Percentiles rank a stretch among this genome's conserved stretches.
These are phyloP conservation scores for Lottia scabra DNA, from an alignment of 2,888 invertebrate species.

Conservation along the genomic window DNA sequence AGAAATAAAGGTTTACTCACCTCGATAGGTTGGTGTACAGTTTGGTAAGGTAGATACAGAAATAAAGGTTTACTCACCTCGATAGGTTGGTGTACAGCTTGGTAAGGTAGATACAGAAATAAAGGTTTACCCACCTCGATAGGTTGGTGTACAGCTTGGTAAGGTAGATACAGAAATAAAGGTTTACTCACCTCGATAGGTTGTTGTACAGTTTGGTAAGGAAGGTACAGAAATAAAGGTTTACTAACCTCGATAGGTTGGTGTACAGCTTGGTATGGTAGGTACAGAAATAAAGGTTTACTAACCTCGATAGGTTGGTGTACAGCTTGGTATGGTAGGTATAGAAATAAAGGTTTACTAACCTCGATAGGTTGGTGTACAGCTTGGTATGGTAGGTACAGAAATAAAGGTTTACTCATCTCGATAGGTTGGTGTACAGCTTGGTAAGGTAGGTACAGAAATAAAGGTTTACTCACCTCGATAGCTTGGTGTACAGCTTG, in stretches of 20 bases:
- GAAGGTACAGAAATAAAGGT: constrained; percentile 72
- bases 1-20: constrained; percentile 80
- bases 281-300: constrained; percentile 78
- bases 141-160: constrained; percentile 80
- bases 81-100: constrained; percentile 78
- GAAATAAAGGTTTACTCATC: constrained; percentile 71
- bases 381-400: constrained; percentile 86
- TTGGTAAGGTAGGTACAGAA: constrained; percentile 77
- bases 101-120: constrained; percentile 87
- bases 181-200: constrained; percentile 71
- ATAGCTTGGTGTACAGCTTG: constrained; percentile 44
- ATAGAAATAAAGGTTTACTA: constrained; percentile 82
- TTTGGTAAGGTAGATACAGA: constrained; percentile 85
- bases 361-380: constrained; percentile 74
- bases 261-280: constrained; percentile 46
- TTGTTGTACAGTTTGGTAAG: constrained; percentile 84
- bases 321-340: constrained; percentile 85
- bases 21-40: constrained; percentile 76
- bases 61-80: constrained; percentile 77
- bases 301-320: constrained; percentile 71
- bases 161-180: constrained; percentile 87
- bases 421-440: constrained; percentile 78
- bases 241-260: constrained; percentile 32
- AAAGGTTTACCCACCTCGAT: constrained; percentile 73
- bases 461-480: constrained; percentile 15